Base-by-base conservation (phyloP, 92 coral and sea anemone genomes). In the Siderastrea siderea region DNA sequence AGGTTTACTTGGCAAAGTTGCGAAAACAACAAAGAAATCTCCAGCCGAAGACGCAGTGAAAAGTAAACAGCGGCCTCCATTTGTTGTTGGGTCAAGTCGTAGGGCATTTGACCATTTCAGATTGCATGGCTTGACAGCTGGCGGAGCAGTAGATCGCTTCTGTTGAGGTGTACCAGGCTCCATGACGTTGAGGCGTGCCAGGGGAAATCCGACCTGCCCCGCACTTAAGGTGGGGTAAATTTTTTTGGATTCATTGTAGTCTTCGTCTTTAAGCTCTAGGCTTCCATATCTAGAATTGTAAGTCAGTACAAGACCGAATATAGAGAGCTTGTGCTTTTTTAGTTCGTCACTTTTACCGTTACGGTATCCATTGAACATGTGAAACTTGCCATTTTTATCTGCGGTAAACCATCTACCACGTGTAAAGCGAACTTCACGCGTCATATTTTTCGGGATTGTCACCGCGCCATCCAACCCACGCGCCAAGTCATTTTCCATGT, bases 81-180 rank as follows among this genome's bases (percentile, higher is more conserved):
- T 47, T 6, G 54, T 47, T 14, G 79, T 70, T 70, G 93, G 93
- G 68, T 89, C 93, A 84, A 89, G 78, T 26, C 93, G 84, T 12
- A 89, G 85, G 10, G 90, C 71, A 43, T 84, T 89, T 49, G 93
- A 89, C 89, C 89, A 89, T 44, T 89, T 26, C 15, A 89, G 82
- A 45, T 84, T 77, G 52, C 93, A 89, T 4, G 90, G 89, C 16
- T 67, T 46, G 16, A 46, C 52, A 2, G 51, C 55, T 1, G 75
- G 55, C 7, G 75, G 26, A 1, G 54, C 19, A 19, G 2, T 26
- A 2, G 12, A 46, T n/a, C 54, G 75, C 14, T 48, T 46, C 55
- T 46, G 38, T 4, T 26, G 54, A 17, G 47, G 8, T 72, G 48
- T 3, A 54, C 78, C 47, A 59, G 14, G 6, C 38, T 26, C 38